phyloP scores from a whole-genome alignment of 2,888 invertebrate species.

The Philereme vetulata region DNA sequence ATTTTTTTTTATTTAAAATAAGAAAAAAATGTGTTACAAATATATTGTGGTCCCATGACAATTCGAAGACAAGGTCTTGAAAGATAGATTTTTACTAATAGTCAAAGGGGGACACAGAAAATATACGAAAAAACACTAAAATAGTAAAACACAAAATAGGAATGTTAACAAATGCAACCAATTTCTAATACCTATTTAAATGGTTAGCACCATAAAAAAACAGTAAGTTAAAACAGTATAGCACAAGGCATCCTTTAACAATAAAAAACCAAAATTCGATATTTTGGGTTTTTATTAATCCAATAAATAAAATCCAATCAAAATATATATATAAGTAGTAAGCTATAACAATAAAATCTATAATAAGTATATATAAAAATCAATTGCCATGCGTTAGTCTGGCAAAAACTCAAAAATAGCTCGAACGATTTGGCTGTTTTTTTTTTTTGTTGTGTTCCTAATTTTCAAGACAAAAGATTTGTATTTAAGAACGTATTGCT shows the following conservation, averaged over 20 bases:
- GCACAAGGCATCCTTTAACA: not conserved
- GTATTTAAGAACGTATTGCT: too few relatives aligned
- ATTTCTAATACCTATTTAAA: conserved; percentile 10
- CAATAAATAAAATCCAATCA: too few relatives aligned
- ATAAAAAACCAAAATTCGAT: not conserved
- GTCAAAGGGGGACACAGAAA: conserved; percentile 8
- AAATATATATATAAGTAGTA: too few relatives aligned
- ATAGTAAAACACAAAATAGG: conserved; percentile 16
- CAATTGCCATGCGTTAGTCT: too few relatives aligned
- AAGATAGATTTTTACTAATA: too few relatives aligned
- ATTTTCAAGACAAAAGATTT: too few relatives aligned
- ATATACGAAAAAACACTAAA: not conserved
- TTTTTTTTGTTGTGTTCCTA: too few relatives aligned
- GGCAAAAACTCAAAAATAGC: too few relatives aligned
- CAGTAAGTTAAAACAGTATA: not conserved
- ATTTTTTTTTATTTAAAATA: conserved; percentile 28
- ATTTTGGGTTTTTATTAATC: too few relatives aligned
- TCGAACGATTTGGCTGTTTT: too few relatives aligned
- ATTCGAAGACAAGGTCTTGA: not conserved
- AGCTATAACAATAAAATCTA: too few relatives aligned
- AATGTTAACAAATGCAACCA: conserved; percentile 29
- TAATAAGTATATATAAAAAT: too few relatives aligned
- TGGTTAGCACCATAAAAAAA: conserved; percentile 22
- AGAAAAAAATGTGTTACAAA: conserved; percentile 24
- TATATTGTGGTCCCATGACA: conserved; percentile 20